Evolutionary conservation across 2,113 vertebrate species (phyloP).

Genomic region (Nesogale talazaci): DNA sequence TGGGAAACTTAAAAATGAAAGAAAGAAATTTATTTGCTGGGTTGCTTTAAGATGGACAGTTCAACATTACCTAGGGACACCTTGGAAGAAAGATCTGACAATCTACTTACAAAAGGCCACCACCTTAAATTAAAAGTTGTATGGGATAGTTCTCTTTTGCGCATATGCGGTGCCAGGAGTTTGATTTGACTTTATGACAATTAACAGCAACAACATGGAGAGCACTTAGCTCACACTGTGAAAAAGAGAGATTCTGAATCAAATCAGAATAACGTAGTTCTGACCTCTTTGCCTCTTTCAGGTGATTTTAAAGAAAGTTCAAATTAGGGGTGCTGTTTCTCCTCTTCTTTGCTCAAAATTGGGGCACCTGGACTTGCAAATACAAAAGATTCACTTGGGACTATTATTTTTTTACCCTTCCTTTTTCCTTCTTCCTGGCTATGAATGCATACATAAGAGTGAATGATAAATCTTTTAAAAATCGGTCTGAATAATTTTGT

Average conservation of each 20-base stretch:
- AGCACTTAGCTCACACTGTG: not conserved
- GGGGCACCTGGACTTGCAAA: too few relatives aligned
- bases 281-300: not conserved
- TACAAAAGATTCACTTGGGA: accelerated
- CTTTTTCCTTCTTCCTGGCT: not conserved
- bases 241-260: not conserved
- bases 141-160: not conserved
- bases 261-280: not conserved
- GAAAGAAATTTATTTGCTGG: too few relatives aligned
- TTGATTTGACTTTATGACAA: not conserved
- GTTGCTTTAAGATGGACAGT: too few relatives aligned
- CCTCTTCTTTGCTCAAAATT: not conserved
- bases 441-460: not conserved
- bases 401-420: too few relatives aligned
- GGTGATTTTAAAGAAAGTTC: not conserved
- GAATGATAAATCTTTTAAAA: not conserved
- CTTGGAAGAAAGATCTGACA: not conserved
- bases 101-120: not conserved
- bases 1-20: too few relatives aligned
- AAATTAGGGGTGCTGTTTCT: not conserved
- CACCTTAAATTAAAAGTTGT: not conserved
- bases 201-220: not conserved
- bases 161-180: not conserved
- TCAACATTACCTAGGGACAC: not conserved
- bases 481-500: not conserved